These are phyloP conservation scores for Folsomia manolachei DNA, from an alignment of 2,888 invertebrate genomes.

Conservation along the genomic window DNA sequence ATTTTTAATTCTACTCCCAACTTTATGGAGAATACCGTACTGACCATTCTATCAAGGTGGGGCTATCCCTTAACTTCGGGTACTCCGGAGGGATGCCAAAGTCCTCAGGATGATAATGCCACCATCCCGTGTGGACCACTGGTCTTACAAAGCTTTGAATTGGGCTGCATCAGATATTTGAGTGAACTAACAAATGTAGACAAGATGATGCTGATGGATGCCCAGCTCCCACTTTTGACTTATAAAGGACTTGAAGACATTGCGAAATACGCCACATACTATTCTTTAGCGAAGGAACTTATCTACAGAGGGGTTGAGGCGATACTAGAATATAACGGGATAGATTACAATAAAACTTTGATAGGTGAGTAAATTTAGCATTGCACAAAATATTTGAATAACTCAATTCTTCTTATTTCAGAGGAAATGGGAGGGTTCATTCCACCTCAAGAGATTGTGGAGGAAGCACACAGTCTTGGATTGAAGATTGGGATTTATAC, in stretches of 20 bases:
- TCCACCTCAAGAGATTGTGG: conserved; percentile 28
- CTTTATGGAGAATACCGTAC: conserved; percentile 33
- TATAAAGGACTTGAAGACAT: conserved; percentile 28
- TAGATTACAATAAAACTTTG: conserved; percentile 25
- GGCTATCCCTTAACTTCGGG: conserved; percentile 27
- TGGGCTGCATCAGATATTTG: conserved; percentile 24
- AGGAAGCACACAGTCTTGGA: conserved; percentile 22
- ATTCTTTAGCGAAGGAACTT: conserved; percentile 31
- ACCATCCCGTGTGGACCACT: conserved; percentile 27
- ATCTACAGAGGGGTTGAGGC: conserved; percentile 21
- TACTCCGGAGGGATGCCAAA: not conserved
- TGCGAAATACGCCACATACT: conserved; percentile 26
- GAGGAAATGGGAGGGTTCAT: conserved; percentile 42
- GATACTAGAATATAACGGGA: conserved; percentile 14
- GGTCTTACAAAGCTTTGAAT: conserved; percentile 37
- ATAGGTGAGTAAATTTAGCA: conserved; percentile 13
- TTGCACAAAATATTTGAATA: not conserved
- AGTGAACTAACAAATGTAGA: conserved; percentile 21
- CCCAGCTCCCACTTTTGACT: conserved; percentile 19
- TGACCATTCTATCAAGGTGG: conserved; percentile 11
- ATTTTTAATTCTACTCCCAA: not conserved
- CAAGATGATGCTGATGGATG: conserved; percentile 30
- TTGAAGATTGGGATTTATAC: conserved; percentile 44
- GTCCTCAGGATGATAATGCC: not conserved
- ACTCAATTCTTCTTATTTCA: not conserved